Evolutionary conservation across 2,797 vertebrate genomes (phyloP).

Genomic region (Pangasius djambal): DNA sequence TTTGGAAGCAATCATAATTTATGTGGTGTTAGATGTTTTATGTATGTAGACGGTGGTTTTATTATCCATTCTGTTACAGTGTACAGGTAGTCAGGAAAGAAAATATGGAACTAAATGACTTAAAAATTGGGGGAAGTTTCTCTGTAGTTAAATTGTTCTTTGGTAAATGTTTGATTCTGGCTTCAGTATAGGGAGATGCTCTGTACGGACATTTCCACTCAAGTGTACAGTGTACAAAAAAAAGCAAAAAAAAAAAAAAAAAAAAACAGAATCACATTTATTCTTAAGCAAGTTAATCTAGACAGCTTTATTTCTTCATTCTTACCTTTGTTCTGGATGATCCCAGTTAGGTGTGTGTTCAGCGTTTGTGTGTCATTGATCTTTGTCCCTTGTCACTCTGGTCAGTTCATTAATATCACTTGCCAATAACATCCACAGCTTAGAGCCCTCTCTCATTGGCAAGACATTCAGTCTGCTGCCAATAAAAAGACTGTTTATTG

Average conservation of each 20-base stretch:
- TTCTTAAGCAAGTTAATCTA: background rate
- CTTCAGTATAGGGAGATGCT: background rate
- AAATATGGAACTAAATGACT: background rate
- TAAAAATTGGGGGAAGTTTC: background rate
- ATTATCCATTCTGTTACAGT: background rate
- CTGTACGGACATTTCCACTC: background rate
- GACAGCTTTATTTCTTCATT: background rate
- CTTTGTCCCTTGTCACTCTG: slow-evolving; percentile 46
- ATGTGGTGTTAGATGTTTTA: background rate
- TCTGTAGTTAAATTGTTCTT: background rate
- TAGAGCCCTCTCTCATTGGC: slow-evolving; percentile 58
- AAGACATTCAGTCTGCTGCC: slow-evolving; percentile 61
- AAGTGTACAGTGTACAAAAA: too few relatives aligned
- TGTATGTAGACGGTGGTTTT: background rate
- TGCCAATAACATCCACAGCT: slow-evolving; percentile 63
- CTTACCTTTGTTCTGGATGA: background rate
- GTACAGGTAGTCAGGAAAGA: background rate
- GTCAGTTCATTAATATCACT: slow-evolving; percentile 65
- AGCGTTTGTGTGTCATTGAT: slow-evolving; percentile 34
- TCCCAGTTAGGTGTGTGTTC: slow-evolving; percentile 3
- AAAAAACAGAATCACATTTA: background rate
- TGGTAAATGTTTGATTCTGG: background rate
- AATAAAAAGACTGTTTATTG: slow-evolving; percentile 69
- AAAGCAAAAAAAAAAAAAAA: too few relatives aligned
- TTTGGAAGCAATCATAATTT: background rate